Base-by-base conservation (phyloP, 2,113 vertebrate genomes). In the Oophaga pumilio region DNA sequence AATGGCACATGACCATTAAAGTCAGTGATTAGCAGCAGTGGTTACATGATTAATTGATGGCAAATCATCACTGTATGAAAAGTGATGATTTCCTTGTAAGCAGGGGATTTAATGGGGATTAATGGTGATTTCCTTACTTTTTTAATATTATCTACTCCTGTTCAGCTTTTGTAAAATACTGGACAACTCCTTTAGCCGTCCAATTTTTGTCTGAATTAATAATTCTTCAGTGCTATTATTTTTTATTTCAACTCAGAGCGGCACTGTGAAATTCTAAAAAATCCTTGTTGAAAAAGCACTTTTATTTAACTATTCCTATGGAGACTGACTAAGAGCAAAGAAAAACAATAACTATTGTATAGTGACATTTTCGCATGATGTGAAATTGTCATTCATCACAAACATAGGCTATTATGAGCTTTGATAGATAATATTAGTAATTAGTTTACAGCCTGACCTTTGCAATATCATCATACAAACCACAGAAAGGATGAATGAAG, bases 341-440 rank as follows among this genome's bases (percentile, higher is more conserved):
- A n/a, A 24, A 66, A 82, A 66, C 59, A 64, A 82, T 82, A 82
- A 82, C 60, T 26, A 60, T 82, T 68, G n/a, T 68, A 74, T 74
- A 74, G 56, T 85, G 56, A 85, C 28, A 85, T 85, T 85, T 85
- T 73, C 53, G 24, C 53, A 56, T 85, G 80, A 82, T 68, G 49
- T 68, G 12, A 66, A 66, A 64, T 82, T 82, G 80, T 82, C 80
- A 82, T 82, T 82, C 49, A 64, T 82, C 80, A 66, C 43, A 82
- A 82, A 82, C 62, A 82, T 79, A 79, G 76, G 33, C 49, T 14
- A 17, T 20, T 83, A 66, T 74, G 22, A 60, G 68, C 52, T 76
- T 49, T 85, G 83, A 84, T 82, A 82, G 68, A 85, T 74, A 73
- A 74, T 85, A 85, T 85, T 85, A 76, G 66, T 60, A 85, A 85